phyloP scores from a whole-genome alignment of 64 coral and sea anemone genomes.

The Cladopsammia gracilis region DNA sequence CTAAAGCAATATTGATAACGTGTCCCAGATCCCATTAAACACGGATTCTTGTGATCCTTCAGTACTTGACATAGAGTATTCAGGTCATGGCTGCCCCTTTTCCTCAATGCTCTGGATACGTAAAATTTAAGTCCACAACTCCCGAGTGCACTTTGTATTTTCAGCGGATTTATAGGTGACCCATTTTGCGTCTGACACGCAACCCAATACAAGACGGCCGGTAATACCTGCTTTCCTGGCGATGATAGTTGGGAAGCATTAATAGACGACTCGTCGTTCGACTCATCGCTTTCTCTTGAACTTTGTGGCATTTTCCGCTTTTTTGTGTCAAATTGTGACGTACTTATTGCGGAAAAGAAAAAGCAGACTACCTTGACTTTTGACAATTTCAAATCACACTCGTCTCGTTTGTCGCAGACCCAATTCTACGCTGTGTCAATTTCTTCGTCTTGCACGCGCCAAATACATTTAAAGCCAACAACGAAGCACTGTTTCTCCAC shows the following conservation, averaged over 20 bases:
- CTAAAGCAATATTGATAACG: slow-evolving; percentile 56
- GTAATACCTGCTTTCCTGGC: slow-evolving; percentile 7
- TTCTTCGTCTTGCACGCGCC: slow-evolving; percentile 3
- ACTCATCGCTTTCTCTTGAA: not conserved
- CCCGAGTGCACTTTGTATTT: not conserved
- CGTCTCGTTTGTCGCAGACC: slow-evolving; percentile 48
- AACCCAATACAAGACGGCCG: slow-evolving; percentile 50
- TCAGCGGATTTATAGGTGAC: slow-evolving; percentile 6
- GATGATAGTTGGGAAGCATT: not conserved
- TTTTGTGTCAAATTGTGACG: not conserved
- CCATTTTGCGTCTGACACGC: slow-evolving; percentile 15
- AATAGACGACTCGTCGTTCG: not conserved
- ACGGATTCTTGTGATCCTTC: slow-evolving; percentile 65
- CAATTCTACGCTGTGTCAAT: slow-evolving; percentile 44
- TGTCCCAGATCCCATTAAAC: not conserved
- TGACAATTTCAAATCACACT: not conserved
- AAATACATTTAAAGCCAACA: slow-evolving; percentile 19
- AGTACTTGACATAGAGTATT: slow-evolving; percentile 44
- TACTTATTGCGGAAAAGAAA: slow-evolving; percentile 15
- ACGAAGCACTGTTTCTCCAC: slow-evolving; percentile 22
- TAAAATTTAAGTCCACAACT: slow-evolving; percentile 15
- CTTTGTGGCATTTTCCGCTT: not conserved
- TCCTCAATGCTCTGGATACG: slow-evolving; percentile 14
- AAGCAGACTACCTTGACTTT: not conserved
- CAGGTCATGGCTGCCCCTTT: not conserved